Percentiles rank a stretch among this genome's conserved stretches.
Evolutionary conservation across 92 coral and sea anemone species (phyloP).

Genomic region (Epizoanthus scotinus): DNA sequence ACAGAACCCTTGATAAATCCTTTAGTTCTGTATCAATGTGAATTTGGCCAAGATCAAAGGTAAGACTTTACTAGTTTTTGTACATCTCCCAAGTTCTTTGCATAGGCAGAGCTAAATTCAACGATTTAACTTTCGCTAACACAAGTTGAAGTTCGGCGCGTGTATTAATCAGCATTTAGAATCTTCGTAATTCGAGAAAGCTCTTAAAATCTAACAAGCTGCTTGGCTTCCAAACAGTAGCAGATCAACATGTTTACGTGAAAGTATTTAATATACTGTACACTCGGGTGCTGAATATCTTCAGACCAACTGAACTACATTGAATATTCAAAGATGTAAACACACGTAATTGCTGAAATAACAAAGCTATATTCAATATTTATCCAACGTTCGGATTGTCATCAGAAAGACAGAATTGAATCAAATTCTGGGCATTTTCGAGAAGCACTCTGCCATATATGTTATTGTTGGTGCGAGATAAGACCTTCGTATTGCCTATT

Average conservation of each 20-base stretch:
- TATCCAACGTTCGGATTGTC: background rate
- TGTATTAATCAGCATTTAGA: background rate
- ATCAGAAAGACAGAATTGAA: background rate
- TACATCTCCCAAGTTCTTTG: background rate
- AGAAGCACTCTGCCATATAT: background rate
- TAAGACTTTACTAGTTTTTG: background rate
- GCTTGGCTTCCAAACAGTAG: background rate
- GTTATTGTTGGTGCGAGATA: background rate
- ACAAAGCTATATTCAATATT: constrained; percentile 34
- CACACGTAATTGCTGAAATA: constrained; percentile 33
- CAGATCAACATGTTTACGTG: background rate
- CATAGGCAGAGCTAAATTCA: background rate
- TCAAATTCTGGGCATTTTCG: constrained; percentile 11
- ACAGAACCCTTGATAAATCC: too few relatives aligned
- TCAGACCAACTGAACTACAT: constrained; percentile 25
- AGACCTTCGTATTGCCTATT: too few relatives aligned
- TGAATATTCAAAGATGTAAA: constrained; percentile 28
- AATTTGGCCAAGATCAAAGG: background rate
- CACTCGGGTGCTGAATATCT: background rate
- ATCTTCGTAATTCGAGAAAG: background rate
- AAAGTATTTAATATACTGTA: constrained; percentile 9
- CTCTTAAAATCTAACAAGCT: too few relatives aligned
- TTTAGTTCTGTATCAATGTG: background rate
- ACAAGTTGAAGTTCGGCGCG: background rate
- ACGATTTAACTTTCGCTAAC: background rate